A percentile compares a stretch with the other conserved stretches of the same genome.
Evolutionary conservation across 2,797 vertebrate species (phyloP).

Genomic region (Betta splendens): DNA sequence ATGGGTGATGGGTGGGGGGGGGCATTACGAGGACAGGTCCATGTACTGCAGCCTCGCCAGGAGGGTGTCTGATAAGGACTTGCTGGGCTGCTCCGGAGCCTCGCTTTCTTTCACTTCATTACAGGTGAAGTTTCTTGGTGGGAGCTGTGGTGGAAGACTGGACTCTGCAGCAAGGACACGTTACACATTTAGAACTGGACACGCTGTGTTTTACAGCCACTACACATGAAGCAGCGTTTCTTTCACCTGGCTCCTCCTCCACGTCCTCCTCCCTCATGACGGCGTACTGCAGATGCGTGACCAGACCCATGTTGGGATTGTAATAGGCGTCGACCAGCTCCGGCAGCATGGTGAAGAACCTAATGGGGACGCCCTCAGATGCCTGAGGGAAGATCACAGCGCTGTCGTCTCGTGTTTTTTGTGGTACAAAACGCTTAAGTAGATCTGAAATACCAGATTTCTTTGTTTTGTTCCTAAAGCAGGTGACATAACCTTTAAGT

Average conservation of each 20-base stretch:
- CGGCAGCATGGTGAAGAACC: slow-evolving; percentile 86
- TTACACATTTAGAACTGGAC: neutral
- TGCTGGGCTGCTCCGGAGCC: slow-evolving; percentile 69
- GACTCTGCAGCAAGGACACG: slow-evolving; percentile 70
- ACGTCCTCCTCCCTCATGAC: slow-evolving; percentile 90
- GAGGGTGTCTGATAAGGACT: slow-evolving; percentile 83
- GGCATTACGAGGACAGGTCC: slow-evolving; percentile 86
- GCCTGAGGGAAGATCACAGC: slow-evolving; percentile 80
- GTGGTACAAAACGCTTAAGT: neutral
- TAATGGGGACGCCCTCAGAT: slow-evolving; percentile 93
- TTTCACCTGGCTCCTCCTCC: slow-evolving; percentile 87
- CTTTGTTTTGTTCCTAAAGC: neutral
- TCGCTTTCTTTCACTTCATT: slow-evolving; percentile 85
- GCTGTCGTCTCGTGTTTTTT: neutral
- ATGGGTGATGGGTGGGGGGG: neutral
- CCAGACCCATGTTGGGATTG: slow-evolving; percentile 93
- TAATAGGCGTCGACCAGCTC: slow-evolving; percentile 95
- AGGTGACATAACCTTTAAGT: slow-evolving; percentile 13
- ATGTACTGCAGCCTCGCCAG: slow-evolving; percentile 87
- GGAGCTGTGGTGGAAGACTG: slow-evolving; percentile 85
- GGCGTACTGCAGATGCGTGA: slow-evolving; percentile 91
- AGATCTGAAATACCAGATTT: neutral
- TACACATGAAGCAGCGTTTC: neutral
- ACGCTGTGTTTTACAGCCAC: slow-evolving; percentile 1
- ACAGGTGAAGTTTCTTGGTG: slow-evolving; percentile 84